Base-by-base conservation (phyloP, 2,797 vertebrate genomes). In the Oreortyx pictus region DNA sequence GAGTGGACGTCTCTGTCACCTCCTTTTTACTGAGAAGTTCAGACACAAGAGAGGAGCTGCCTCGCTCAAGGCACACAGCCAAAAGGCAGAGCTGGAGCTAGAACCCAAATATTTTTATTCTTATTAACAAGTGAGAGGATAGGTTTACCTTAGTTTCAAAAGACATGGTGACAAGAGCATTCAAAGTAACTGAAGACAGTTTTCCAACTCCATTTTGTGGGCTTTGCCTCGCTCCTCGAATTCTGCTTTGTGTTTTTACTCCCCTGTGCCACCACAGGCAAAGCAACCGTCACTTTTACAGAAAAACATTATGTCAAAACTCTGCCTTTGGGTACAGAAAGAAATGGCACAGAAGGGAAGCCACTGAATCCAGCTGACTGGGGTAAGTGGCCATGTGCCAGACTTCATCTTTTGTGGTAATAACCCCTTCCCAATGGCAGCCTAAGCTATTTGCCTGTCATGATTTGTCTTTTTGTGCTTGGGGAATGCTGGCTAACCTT, bases 401-500 rank as follows among this genome's bases (percentile, higher is more conserved):
- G 89, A 77, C 82, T 88, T 93, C 93, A 89, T 90, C 89, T 76
- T 76, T 52, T 65, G 82, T 88, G 90, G 89, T 79, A 95, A 88
- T 91, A 95, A 95, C 86, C 87, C 85, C 85, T 92, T 94, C 65
- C 92, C 95, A 93, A 76, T 93, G 94, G 94, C 91, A 88, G 90
- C 77, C 80, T 83, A 76, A 94, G 90, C 92, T 94, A 94, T 93
- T 96, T 93, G 91, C 82, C 85, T 95, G 94, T 93, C 92, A 93
- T 59, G 93, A 95, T 95, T 94, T 95, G 90, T 95, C 92, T 92
- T 95, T 92, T 46, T 79, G 82, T 88, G 87, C 94, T 92, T 83
- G 80, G 89, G 87, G 92, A 95, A 95, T 81, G 85, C 92, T 94
- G 92, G 52, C 82, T 96, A 95, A 94, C 94, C 95, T 96, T 94